These are phyloP conservation scores for Daubentonia madagascariensis DNA, from an alignment of 2,113 vertebrate species.

Conservation along the genomic window DNA sequence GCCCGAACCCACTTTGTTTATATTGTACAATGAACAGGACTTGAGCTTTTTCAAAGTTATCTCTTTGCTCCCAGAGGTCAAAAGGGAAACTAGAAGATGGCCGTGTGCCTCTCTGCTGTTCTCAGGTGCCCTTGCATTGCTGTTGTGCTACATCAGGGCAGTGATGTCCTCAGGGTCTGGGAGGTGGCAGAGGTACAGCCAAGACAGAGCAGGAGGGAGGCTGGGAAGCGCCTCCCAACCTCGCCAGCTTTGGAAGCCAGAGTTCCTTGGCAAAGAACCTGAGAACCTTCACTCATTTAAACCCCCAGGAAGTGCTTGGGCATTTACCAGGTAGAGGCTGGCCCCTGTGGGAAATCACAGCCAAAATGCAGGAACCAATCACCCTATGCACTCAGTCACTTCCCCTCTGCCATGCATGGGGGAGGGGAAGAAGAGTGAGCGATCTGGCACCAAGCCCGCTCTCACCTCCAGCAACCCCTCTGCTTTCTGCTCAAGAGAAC, in stretches of 20 bases:
- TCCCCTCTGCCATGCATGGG: background rate
- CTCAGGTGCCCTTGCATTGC: background rate
- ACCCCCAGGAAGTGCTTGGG: background rate
- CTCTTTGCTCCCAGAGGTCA: slow-evolving; percentile 16
- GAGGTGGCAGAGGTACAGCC: background rate
- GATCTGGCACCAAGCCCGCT: rapidly evolving
- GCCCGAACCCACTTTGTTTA: background rate
- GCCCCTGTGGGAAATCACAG: background rate
- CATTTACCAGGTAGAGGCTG: background rate
- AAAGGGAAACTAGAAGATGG: slow-evolving; percentile 48
- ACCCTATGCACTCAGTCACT: background rate
- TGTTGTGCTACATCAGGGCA: background rate
- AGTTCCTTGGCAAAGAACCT: background rate
- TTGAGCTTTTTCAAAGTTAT: slow-evolving; percentile 22
- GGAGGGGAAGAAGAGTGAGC: background rate
- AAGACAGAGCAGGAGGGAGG: background rate
- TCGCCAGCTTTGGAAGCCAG: background rate
- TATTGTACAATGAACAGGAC: slow-evolving; percentile 26
- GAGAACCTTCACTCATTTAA: background rate
- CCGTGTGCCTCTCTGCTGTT: background rate
- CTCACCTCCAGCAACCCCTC: background rate
- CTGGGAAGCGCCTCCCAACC: background rate
- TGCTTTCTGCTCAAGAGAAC: background rate
- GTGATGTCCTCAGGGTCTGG: slow-evolving; percentile 29
- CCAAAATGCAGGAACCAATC: background rate